These are phyloP conservation scores for Cosmia pyralina DNA, from an alignment of 2,888 invertebrate species.

Conservation along the genomic window DNA sequence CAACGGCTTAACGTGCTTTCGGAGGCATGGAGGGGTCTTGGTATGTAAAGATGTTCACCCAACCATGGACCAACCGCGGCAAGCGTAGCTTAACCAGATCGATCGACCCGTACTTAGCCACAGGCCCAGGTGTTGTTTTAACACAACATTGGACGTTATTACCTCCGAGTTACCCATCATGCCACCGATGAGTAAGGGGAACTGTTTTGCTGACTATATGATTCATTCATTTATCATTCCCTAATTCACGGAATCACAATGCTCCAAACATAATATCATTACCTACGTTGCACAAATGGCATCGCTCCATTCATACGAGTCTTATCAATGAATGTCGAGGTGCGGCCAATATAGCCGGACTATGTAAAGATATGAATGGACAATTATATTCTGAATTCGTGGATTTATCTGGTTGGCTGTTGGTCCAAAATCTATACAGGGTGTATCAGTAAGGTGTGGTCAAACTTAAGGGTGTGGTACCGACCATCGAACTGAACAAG, in stretches of 20 bases:
- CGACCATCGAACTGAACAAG: too few species aligned
- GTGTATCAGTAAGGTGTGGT: too few species aligned
- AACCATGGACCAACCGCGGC: too few species aligned
- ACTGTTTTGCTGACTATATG: background rate
- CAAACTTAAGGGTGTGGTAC: too few species aligned
- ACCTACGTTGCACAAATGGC: slow-evolving; percentile 1
- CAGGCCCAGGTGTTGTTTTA: background rate
- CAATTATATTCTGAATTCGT: slow-evolving; percentile 10
- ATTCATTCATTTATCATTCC: background rate
- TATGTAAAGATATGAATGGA: slow-evolving; percentile 1
- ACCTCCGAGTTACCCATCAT: background rate
- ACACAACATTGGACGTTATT: background rate
- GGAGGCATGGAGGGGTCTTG: too few species aligned
- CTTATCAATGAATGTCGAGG: slow-evolving; percentile 23
- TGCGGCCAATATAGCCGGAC: slow-evolving; percentile 17
- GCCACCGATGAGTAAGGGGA: background rate
- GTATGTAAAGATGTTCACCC: too few species aligned
- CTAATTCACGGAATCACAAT: slow-evolving; percentile 1
- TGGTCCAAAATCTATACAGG: background rate
- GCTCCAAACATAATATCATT: background rate
- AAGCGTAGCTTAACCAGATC: too few species aligned
- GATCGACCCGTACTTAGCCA: too few species aligned
- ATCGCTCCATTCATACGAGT: slow-evolving; percentile 1
- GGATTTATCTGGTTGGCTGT: slow-evolving; percentile 6
- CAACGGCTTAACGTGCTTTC: too few species aligned